Conservation (phyloP, 2,113 vertebrate genomes). For the Thermophis baileyi region DNA sequence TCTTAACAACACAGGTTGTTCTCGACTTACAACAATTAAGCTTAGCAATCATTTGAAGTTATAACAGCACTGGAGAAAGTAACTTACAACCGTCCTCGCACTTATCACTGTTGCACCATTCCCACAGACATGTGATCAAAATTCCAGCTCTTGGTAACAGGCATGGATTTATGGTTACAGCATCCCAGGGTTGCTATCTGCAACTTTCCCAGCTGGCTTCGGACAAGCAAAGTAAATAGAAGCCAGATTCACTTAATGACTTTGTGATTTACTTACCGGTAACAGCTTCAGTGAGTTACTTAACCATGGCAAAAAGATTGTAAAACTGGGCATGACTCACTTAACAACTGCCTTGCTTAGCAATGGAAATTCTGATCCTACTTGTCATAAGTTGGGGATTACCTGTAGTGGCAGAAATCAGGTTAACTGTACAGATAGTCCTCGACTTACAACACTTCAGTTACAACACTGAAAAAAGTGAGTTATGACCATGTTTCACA, state of each 20-base stretch:
- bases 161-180: not conserved
- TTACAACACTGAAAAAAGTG: too few relatives aligned
- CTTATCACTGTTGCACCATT: not conserved
- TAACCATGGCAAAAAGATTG: not conserved
- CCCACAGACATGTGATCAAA: not conserved
- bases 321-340: not conserved
- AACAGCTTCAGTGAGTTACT: not conserved
- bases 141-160: not conserved
- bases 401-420: not conserved
- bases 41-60: not conserved
- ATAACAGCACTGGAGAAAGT: not conserved
- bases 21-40: not conserved
- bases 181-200: not conserved
- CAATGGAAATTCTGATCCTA: not conserved
- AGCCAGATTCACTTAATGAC: not conserved
- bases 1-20: not conserved
- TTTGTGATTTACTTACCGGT: too few relatives aligned
- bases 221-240: not conserved
- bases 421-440: not conserved
- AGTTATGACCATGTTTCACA: too few relatives aligned
- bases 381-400: not conserved
- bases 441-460: too few relatives aligned
- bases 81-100: not conserved
- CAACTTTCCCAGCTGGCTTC: not conserved
- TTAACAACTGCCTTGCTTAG: not conserved